A percentile compares a stretch with the other conserved stretches of the same genome.
Evolutionary conservation across 2,888 invertebrate genomes (phyloP).

Genomic region (Beris chalybata): DNA sequence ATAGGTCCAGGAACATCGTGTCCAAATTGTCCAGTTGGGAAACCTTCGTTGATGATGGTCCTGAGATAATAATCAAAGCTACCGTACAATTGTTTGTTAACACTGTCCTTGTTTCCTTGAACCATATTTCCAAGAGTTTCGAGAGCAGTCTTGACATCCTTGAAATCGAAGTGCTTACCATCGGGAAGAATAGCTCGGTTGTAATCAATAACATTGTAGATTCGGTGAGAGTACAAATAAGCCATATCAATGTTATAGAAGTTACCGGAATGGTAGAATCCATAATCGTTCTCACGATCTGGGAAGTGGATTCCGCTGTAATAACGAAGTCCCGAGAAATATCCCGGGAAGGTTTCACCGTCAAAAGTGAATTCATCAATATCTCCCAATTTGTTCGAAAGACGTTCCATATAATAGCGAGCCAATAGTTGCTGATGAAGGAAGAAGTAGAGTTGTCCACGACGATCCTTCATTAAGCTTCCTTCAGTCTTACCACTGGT

Average conservation of each 20-base stretch:
- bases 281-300: slow-evolving; percentile 61
- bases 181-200: slow-evolving; percentile 58
- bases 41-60: slow-evolving; percentile 59
- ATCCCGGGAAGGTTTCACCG: slow-evolving; percentile 62
- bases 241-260: slow-evolving; percentile 52
- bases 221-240: slow-evolving; percentile 60
- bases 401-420: slow-evolving; percentile 61
- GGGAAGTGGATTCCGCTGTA: slow-evolving; percentile 69
- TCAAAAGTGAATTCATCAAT: slow-evolving; percentile 63
- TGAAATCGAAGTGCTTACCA: slow-evolving; percentile 50
- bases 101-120: slow-evolving; percentile 60
- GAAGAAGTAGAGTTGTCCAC: slow-evolving; percentile 59
- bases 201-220: slow-evolving; percentile 63
- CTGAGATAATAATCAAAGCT: slow-evolving; percentile 58
- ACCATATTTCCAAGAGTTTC: slow-evolving; percentile 61
- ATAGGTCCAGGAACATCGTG: slow-evolving; percentile 56
- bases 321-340: slow-evolving; percentile 65
- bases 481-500: slow-evolving; percentile 59
- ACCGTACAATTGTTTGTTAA: slow-evolving; percentile 60
- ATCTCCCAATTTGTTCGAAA: slow-evolving; percentile 70
- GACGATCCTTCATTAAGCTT: slow-evolving; percentile 49
- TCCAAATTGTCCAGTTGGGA: slow-evolving; percentile 46
- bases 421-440: slow-evolving; percentile 57
- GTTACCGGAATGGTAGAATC: slow-evolving; percentile 54
- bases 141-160: slow-evolving; percentile 49